A percentile compares a stretch with the other conserved stretches of the same genome.
Conservation (phyloP, 2,113 vertebrate species). For the Myotis lucifugus region DNA sequence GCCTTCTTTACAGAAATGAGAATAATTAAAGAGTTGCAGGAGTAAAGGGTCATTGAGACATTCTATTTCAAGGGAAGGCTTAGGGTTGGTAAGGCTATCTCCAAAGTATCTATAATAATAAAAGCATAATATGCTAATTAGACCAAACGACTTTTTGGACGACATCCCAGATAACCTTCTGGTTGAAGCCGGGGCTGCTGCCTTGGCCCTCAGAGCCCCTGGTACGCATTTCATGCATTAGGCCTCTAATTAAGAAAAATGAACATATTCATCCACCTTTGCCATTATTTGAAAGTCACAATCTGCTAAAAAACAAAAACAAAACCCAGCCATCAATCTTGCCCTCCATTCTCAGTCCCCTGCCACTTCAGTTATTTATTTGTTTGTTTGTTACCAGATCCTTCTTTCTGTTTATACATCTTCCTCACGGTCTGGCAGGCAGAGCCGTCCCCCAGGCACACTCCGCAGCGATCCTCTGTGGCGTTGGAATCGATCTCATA, state of each 20-base stretch:
- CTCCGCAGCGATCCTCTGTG: slow-evolving; percentile 94
- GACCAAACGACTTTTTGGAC: too few species aligned
- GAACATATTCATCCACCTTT: not conserved
- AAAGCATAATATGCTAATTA: too few species aligned
- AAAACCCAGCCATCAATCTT: not conserved
- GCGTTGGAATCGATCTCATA: slow-evolving; percentile 96
- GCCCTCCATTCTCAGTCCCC: not conserved
- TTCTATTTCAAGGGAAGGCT: not conserved
- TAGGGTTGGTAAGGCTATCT: not conserved
- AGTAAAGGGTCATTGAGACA: not conserved
- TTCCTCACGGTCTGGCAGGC: slow-evolving; percentile 92
- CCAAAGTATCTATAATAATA: not conserved
- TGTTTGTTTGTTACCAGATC: slow-evolving; percentile 90
- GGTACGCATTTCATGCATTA: too few species aligned
- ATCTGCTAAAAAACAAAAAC: not conserved
- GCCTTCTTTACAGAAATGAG: not conserved
- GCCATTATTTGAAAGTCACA: not conserved
- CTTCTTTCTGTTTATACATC: slow-evolving; percentile 91
- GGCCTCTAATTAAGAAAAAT: not conserved
- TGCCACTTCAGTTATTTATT: not conserved
- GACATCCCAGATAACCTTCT: too few species aligned
- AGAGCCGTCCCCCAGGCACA: slow-evolving; percentile 94
- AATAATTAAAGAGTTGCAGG: not conserved
- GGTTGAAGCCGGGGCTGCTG: too few species aligned
- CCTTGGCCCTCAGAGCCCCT: too few species aligned